A percentile compares a stretch with the other conserved stretches of the same genome.
These are phyloP conservation scores for Zygothrica quintamaculata DNA, from an alignment of 2,888 invertebrate species.

Conservation along the genomic window DNA sequence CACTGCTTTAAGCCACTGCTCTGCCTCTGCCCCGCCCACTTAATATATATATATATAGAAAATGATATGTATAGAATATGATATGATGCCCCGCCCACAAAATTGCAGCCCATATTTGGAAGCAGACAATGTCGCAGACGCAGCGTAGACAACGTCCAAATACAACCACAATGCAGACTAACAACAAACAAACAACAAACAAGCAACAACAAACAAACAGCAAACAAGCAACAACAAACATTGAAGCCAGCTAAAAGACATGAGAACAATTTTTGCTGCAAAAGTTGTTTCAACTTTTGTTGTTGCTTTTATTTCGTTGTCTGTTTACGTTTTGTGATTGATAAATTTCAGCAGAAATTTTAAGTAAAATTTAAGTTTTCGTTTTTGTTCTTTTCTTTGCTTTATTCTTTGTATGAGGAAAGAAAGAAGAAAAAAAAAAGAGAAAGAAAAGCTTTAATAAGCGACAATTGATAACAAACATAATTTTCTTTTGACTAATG, in stretches of 20 bases:
- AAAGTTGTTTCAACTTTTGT: slow-evolving; percentile 52
- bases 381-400: slow-evolving; percentile 17
- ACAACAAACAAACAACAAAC: slow-evolving; percentile 33
- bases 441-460: no score
- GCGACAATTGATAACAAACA: slow-evolving; percentile 7
- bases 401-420: no score
- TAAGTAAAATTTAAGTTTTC: slow-evolving; percentile 37
- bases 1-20: no score
- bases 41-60: slow-evolving; percentile 7
- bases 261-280: slow-evolving; percentile 45
- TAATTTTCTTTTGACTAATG: no score
- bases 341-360: slow-evolving; percentile 53
- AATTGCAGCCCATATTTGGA: slow-evolving; percentile 13
- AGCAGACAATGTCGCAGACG: slow-evolving; percentile 60
- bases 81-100: background rate
- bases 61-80: slow-evolving; percentile 29
- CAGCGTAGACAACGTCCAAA: slow-evolving; percentile 47
- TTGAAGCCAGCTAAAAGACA: slow-evolving; percentile 19
- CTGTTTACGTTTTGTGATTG: slow-evolving; percentile 32
- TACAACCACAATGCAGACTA: slow-evolving; percentile 41
- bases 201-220: slow-evolving; percentile 17
- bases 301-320: slow-evolving; percentile 19
- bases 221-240: slow-evolving; percentile 10
- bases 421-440: no score
- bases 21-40: no score